Percentiles rank a stretch among this genome's conserved stretches.
Evolutionary conservation across 2,888 invertebrate species (phyloP).

Genomic region (Dorcus hopei): DNA sequence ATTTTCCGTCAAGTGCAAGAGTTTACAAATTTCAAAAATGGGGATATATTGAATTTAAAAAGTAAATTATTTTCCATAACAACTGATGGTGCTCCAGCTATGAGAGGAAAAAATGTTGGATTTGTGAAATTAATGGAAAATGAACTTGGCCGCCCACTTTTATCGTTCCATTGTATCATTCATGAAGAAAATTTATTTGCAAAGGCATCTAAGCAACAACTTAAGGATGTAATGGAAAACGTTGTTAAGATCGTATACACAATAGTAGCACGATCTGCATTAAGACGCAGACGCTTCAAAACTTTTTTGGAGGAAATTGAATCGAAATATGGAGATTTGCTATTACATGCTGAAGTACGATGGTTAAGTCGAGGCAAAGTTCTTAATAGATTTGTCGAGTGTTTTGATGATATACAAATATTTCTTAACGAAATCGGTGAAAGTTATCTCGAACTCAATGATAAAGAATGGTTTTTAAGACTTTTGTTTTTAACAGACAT

Average conservation of each 20-base stretch:
- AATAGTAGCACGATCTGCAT: slow-evolving; percentile 28
- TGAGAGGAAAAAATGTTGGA: slow-evolving; percentile 28
- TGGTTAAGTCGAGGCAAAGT: too few species aligned
- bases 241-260: slow-evolving; percentile 27
- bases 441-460: slow-evolving; percentile 19
- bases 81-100: slow-evolving; percentile 28
- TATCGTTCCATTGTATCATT: slow-evolving; percentile 31
- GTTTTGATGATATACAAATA: slow-evolving; percentile 29
- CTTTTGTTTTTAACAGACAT: slow-evolving; percentile 6
- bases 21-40: too few species aligned
- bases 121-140: slow-evolving; percentile 29
- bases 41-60: too few species aligned
- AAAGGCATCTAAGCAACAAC: slow-evolving; percentile 22
- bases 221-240: too few species aligned
- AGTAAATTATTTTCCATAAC: slow-evolving; percentile 30
- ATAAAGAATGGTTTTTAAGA: slow-evolving; percentile 13
- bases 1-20: too few species aligned
- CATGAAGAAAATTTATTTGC: slow-evolving; percentile 27
- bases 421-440: too few species aligned
- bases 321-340: too few species aligned
- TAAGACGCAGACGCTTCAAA: slow-evolving; percentile 28
- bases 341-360: too few species aligned
- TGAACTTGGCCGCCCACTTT: slow-evolving; percentile 25
- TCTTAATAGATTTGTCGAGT: slow-evolving; percentile 30
- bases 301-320: slow-evolving; percentile 29